Percentiles rank a stretch among this genome's conserved stretches.
Conservation (phyloP, 2,113 vertebrate genomes). For the Eclectus roratus region DNA sequence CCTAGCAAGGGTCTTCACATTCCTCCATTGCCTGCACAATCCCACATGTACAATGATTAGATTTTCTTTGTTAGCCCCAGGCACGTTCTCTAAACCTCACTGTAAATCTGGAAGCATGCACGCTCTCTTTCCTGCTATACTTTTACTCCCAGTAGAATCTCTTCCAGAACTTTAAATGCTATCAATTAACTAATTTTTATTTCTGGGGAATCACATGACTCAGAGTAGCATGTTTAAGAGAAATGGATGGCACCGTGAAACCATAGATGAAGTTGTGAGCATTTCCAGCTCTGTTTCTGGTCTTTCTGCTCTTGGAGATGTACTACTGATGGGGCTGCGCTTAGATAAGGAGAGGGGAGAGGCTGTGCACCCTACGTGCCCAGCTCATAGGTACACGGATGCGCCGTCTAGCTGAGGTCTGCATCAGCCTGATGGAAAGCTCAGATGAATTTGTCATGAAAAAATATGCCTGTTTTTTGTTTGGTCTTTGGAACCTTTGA, state of each 20-base stretch:
- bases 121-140: rapidly evolving
- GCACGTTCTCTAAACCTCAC: not conserved
- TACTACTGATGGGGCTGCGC: rapidly evolving
- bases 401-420: not conserved
- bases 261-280: not conserved
- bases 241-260: not conserved
- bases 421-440: not conserved
- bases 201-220: not conserved
- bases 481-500: not conserved
- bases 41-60: not conserved
- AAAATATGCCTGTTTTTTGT: not conserved
- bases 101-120: not conserved
- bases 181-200: not conserved
- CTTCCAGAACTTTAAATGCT: not conserved
- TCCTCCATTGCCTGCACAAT: not conserved
- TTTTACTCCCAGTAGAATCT: not conserved
- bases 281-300: not conserved
- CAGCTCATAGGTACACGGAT: rapidly evolving
- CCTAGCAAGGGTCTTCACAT: not conserved
- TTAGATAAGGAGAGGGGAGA: not conserved
- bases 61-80: not conserved
- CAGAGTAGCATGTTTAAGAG: not conserved
- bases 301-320: not conserved
- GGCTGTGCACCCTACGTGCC: rapidly evolving
- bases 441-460: not conserved